Evolutionary conservation across 2,113 vertebrate genomes (phyloP).

Genomic region (Hemichromis elongatus): DNA sequence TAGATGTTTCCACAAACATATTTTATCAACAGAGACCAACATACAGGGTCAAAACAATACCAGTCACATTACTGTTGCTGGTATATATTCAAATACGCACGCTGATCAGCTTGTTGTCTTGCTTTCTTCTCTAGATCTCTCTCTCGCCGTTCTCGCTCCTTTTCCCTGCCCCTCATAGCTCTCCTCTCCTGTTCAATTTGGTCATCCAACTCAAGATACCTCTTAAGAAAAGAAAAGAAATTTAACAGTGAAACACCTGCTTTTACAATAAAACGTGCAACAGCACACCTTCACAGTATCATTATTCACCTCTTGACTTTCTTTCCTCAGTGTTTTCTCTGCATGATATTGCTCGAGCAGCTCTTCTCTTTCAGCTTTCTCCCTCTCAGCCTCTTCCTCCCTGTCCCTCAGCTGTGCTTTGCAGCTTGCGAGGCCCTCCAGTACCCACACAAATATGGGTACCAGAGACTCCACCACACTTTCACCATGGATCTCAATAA

Average conservation of each 20-base stretch:
- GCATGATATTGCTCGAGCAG: conserved; percentile 71
- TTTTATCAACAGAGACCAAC: background rate
- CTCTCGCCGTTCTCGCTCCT: conserved; percentile 68
- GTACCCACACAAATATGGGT: conserved; percentile 76
- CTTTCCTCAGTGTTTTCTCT: conserved; percentile 67
- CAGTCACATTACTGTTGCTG: background rate
- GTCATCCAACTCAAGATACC: conserved; percentile 75
- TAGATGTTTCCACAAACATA: background rate
- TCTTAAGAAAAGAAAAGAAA: conserved; percentile 13
- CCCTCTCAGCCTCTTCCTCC: conserved; percentile 68
- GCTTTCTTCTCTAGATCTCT: conserved; percentile 74
- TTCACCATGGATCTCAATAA: conserved; percentile 74
- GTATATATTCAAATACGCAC: conserved; percentile 46
- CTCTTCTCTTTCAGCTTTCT: conserved; percentile 66
- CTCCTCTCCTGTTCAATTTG: conserved; percentile 75
- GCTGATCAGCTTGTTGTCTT: conserved; percentile 74
- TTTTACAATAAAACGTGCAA: background rate
- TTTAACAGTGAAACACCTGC: background rate
- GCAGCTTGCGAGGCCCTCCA: conserved; percentile 75
- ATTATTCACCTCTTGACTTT: conserved; percentile 72
- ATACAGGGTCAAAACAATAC: background rate
- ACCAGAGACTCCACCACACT: conserved; percentile 76
- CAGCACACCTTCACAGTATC: background rate
- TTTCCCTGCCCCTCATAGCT: conserved; percentile 66
- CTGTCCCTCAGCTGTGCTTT: conserved; percentile 71